Conservation (phyloP, 2,797 vertebrate species). For the Galaxias olidus region DNA sequence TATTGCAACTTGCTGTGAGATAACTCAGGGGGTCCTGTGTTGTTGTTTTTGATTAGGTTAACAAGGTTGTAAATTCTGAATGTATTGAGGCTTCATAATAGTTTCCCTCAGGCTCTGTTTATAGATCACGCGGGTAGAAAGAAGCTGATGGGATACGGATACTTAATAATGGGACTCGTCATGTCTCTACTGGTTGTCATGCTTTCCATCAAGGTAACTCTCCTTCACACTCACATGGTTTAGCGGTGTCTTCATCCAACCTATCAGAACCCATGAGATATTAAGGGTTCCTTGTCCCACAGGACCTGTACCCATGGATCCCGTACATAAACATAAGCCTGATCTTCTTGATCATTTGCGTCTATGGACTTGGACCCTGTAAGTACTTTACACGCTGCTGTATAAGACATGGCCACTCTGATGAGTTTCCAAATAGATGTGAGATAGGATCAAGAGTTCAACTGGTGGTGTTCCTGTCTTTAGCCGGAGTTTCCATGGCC, state of each 20-base stretch:
- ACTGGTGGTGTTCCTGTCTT: too few species aligned
- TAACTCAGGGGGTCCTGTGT: too few species aligned
- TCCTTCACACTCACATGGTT: neutral
- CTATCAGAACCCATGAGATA: neutral
- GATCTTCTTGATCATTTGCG: slow-evolving; percentile 77
- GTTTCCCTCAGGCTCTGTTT: slow-evolving; percentile 68
- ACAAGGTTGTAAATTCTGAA: too few species aligned
- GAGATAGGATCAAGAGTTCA: too few species aligned
- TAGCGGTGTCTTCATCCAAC: slow-evolving; percentile 7
- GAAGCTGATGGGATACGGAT: slow-evolving; percentile 74
- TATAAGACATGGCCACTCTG: too few species aligned
- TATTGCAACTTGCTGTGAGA: too few species aligned
- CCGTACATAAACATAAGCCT: slow-evolving; percentile 76
- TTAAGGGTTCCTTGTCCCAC: slow-evolving; percentile 1
- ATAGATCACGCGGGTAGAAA: slow-evolving; percentile 77
- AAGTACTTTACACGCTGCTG: slow-evolving; percentile 36
- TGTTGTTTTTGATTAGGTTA: too few species aligned
- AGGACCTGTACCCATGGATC: slow-evolving; percentile 72
- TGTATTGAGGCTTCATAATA: too few species aligned
- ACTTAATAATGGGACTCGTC: slow-evolving; percentile 70
- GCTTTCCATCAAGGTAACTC: slow-evolving; percentile 74
- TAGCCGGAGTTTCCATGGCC: slow-evolving; percentile 73
- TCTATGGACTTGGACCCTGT: slow-evolving; percentile 81
- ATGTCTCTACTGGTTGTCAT: slow-evolving; percentile 70
- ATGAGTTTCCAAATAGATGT: too few species aligned